These are phyloP conservation scores for Scaptomyza graminum DNA, from an alignment of 1,140 invertebrate genomes.

Conservation along the genomic window DNA sequence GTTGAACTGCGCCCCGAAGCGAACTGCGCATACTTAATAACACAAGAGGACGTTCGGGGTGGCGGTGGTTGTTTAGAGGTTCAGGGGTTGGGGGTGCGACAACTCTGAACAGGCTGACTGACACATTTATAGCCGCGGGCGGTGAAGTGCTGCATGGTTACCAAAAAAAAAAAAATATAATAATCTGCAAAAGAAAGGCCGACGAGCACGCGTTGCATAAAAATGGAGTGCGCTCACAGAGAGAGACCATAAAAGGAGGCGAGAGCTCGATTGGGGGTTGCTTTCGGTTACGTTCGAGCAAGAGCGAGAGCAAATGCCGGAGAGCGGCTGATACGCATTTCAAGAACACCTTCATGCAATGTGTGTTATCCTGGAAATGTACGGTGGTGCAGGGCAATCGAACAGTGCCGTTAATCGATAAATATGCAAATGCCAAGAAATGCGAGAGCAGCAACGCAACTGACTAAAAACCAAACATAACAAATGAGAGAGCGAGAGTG, in stretches of 20 bases:
- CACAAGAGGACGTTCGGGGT: slow-evolving; percentile 7
- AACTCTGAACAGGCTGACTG: slow-evolving; percentile 38
- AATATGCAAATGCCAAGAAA: slow-evolving; percentile 15
- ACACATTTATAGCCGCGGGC: slow-evolving; percentile 68
- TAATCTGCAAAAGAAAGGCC: slow-evolving; percentile 25
- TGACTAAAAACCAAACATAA: slow-evolving; percentile 44
- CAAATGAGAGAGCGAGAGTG: slow-evolving; percentile 37
- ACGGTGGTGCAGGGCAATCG: slow-evolving; percentile 26
- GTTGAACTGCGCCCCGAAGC: slow-evolving; percentile 24
- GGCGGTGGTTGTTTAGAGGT: slow-evolving; percentile 35
- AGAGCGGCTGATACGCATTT: slow-evolving; percentile 40
- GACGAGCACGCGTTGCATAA: slow-evolving; percentile 28
- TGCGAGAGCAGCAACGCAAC: slow-evolving; percentile 25
- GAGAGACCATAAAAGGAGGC: slow-evolving; percentile 8
- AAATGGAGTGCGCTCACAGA: slow-evolving; percentile 27
- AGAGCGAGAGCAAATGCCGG: slow-evolving; percentile 13
- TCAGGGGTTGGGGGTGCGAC: slow-evolving; percentile 33
- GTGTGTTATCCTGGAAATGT: slow-evolving; percentile 37
- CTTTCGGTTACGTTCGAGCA: slow-evolving; percentile 10
- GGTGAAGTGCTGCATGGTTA: slow-evolving; percentile 52
- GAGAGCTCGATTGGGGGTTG: slow-evolving; percentile 43
- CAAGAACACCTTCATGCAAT: slow-evolving; percentile 21
- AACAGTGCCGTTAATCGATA: slow-evolving; percentile 22
- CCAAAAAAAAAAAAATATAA: slow-evolving; percentile 42
- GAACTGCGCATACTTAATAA: slow-evolving; percentile 24